phyloP scores from a whole-genome alignment of 2,797 vertebrate species.

The Falco peregrinus region DNA sequence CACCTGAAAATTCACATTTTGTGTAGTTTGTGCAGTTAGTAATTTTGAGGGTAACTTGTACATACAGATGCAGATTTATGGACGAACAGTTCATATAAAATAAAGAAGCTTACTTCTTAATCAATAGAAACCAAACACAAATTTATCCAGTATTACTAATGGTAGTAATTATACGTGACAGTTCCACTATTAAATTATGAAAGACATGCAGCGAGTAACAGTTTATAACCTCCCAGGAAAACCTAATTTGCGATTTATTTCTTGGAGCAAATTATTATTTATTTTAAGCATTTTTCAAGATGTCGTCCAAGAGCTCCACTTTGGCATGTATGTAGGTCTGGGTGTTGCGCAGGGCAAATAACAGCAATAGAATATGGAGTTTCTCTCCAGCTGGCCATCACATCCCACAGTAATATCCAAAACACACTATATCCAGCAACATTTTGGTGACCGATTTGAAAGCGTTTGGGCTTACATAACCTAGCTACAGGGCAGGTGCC shows the following conservation, averaged over 20 bases:
- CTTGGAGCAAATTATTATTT: conserved; percentile 33
- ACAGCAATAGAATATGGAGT: background rate
- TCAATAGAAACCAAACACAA: conserved; percentile 59
- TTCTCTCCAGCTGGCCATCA: background rate
- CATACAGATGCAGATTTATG: conserved; percentile 19
- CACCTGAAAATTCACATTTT: background rate
- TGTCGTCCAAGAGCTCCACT: background rate
- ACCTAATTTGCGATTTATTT: conserved; percentile 17
- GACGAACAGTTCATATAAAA: background rate
- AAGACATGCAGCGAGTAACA: background rate
- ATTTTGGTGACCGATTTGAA: background rate
- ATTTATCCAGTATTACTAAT: conserved; percentile 51
- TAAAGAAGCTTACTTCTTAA: conserved; percentile 53
- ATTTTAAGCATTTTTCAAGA: background rate
- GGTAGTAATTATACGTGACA: conserved; percentile 43
- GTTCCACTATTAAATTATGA: conserved; percentile 46
- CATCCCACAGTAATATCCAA: background rate
- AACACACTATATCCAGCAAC: background rate
- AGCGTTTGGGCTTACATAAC: background rate
- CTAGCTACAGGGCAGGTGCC: background rate
- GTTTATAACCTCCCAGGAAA: conserved; percentile 36
- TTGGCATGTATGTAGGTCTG: background rate
- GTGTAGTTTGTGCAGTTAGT: background rate
- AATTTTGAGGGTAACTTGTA: background rate
- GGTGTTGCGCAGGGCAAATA: background rate